These are phyloP conservation scores for Mactra quadrangularis DNA, from an alignment of 1,140 invertebrate genomes.

Conservation along the genomic window DNA sequence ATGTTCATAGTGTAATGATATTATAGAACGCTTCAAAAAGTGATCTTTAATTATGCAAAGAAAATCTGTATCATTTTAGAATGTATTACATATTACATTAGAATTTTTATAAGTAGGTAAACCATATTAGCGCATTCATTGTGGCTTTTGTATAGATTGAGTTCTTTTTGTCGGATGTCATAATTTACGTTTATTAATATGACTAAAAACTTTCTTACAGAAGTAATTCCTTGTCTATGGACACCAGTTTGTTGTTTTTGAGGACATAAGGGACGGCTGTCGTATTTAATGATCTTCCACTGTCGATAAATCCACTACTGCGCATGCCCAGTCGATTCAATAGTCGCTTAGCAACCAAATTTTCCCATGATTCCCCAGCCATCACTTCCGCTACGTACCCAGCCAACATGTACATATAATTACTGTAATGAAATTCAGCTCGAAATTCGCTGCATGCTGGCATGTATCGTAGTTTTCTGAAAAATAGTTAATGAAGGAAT, in stretches of 20 bases:
- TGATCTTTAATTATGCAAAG: too few relatives aligned
- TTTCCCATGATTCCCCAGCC: constrained; percentile 75
- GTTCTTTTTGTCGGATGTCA: too few relatives aligned
- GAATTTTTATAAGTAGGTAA: too few relatives aligned
- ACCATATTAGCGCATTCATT: too few relatives aligned
- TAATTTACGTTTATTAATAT: too few relatives aligned
- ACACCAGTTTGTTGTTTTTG: constrained; percentile 67
- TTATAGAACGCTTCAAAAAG: too few relatives aligned
- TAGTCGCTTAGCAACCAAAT: constrained; percentile 66
- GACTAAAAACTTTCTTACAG: too few relatives aligned
- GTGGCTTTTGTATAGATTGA: too few relatives aligned
- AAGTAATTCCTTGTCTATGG: constrained; percentile 65
- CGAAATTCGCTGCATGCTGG: constrained; percentile 69
- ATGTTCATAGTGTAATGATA: too few relatives aligned
- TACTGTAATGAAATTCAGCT: constrained; percentile 78
- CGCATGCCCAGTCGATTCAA: constrained; percentile 76
- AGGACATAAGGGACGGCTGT: constrained; percentile 75
- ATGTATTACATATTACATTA: too few relatives aligned
- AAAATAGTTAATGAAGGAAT: too few relatives aligned
- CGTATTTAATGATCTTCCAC: constrained; percentile 51
- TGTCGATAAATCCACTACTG: constrained; percentile 71
- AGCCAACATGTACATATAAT: constrained; percentile 80
- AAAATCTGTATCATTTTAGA: too few relatives aligned
- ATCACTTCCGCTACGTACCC: constrained; percentile 77
- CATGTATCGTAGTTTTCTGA: constrained; percentile 73